Evolutionary conservation across 2,888 invertebrate genomes (phyloP).

Genomic region (Lomographa bimaculata): DNA sequence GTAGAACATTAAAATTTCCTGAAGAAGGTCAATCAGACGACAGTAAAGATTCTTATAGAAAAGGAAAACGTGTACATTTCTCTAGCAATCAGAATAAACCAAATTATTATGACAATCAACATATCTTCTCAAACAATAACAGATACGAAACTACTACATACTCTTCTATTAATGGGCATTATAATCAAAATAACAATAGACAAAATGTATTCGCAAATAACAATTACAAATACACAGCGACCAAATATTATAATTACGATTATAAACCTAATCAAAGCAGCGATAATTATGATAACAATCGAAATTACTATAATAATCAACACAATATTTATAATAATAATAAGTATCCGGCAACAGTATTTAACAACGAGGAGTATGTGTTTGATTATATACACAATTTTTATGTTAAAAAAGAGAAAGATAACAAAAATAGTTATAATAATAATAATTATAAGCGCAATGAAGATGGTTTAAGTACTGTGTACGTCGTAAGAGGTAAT

Average conservation of each 20-base stretch:
- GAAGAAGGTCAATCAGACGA: constrained; percentile 30
- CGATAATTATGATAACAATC: constrained; percentile 7
- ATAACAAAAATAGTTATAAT: constrained; percentile 14
- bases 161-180: constrained; percentile 12
- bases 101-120: constrained; percentile 12
- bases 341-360: constrained; percentile 22
- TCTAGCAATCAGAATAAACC: constrained; percentile 26
- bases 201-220: constrained; percentile 8
- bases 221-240: constrained; percentile 7
- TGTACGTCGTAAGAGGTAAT: constrained; percentile 75
- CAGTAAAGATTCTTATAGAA: constrained; percentile 33
- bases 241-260: constrained; percentile 23
- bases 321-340: constrained; percentile 22
- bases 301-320: constrained; percentile 23
- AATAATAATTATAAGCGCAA: constrained; percentile 23
- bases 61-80: constrained; percentile 39
- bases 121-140: constrained; percentile 8
- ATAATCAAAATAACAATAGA: constrained; percentile 6
- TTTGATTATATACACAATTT: constrained; percentile 45
- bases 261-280: constrained; percentile 8
- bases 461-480: constrained; percentile 47
- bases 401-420: constrained; percentile 38
- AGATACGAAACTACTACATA: constrained; percentile 16
- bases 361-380: constrained; percentile 40
- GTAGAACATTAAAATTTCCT: constrained; percentile 47